Evolutionary conservation across 2,888 invertebrate genomes (phyloP), one percentile per base, ranked within the genome.

Genomic region (Nephrocerus scutellatus): DNA sequence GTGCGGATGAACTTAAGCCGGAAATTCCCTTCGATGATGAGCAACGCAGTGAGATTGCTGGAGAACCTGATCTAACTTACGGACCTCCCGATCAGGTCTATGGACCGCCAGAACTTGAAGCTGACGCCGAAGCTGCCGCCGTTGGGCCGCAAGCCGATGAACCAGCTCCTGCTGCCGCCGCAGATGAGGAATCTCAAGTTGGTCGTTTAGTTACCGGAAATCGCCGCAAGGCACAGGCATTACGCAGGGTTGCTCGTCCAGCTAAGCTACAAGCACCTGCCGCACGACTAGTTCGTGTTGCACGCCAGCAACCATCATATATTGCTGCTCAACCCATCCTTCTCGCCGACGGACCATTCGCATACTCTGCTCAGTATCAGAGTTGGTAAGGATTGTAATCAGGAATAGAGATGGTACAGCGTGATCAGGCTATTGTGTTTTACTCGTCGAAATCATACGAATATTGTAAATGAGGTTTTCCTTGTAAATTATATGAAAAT

Each of bases 11-110:
- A 30, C 47, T 62, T 6, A 62, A 61, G 16, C 61, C 61, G 4
- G 60, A 60, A 41, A 53, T 63, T 18, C 60, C 60, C 5, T 61
- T 61, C 39, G 54, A 63, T 19, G 61, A 61, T 39, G 49, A n/a
- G n/a, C n/a, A n/a, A n/a, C n/a, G n/a, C n/a, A n/a, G n/a, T n/a
- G 12, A 16, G 24, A 34, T 43, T 14, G 37, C 28, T 8, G 44
- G 25, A 4, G 43, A 42, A 15, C 50, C 50, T 13, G 44, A 49
- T 29, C 25, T 44, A 18, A 47, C 46, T 2, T 50, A 50, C 33
- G 47, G 48, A 3, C 48, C 48, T 28, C 16, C 40, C 30, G 36
- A 48, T 19, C 32, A 33, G 14, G 31, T 37, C 2, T 39, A 39
- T 9, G 41, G 36, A 1, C 42, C 42, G 35, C 30, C 47, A 25